Evolutionary conservation across 2,113 vertebrate species (phyloP).

Genomic region (Piaya cayana): DNA sequence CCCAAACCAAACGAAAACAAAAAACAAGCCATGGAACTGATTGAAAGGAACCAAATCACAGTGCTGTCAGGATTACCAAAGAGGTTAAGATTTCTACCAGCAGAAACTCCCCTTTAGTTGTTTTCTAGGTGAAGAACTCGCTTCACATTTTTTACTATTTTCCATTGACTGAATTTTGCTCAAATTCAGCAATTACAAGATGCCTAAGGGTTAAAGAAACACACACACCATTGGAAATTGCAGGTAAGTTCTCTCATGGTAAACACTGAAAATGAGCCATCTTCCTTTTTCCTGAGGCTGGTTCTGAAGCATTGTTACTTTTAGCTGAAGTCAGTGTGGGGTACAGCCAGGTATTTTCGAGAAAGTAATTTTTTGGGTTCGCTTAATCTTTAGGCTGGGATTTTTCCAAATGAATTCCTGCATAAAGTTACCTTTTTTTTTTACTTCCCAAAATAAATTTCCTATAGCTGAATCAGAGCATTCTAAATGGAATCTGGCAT

Average conservation of each 20-base stretch:
- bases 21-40: not conserved
- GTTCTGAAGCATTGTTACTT: not conserved
- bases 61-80: not conserved
- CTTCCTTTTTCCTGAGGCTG: not conserved
- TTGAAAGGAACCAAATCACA: not conserved
- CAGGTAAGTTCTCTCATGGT: not conserved
- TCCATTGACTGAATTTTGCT: not conserved
- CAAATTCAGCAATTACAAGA: not conserved
- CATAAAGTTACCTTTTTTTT: not conserved
- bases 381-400: not conserved
- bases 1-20: no score
- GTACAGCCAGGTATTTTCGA: not conserved
- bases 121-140: not conserved
- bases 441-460: not conserved
- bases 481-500: not conserved
- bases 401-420: slow-evolving; percentile 12
- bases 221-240: not conserved
- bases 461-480: not conserved
- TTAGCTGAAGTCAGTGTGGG: not conserved
- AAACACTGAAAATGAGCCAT: not conserved
- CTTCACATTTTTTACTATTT: not conserved
- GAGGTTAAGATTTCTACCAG: not conserved
- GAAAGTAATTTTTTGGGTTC: not conserved
- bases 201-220: not conserved
- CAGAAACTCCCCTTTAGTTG: not conserved